Base-by-base conservation (phyloP, 2,888 invertebrate species). In the Platynereis dumerilii region DNA sequence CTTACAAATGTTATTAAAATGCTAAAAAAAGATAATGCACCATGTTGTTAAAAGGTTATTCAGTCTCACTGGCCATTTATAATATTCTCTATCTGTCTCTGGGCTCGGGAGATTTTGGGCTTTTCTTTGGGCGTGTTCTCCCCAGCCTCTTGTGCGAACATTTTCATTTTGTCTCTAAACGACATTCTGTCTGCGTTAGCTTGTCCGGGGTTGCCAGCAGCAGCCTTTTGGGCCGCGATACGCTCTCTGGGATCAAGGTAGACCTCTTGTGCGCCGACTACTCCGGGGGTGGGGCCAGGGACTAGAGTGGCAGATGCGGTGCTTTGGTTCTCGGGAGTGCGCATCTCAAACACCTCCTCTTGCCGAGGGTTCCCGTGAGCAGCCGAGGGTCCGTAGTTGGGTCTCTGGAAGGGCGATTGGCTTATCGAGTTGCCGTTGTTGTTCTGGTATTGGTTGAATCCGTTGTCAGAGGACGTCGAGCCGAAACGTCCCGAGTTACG, bases 101-200 rank as follows among this genome's bases (percentile, higher is more conserved):
- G 65, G 5, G 61, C 65, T 34, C 65, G 58, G 2, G 66, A 62
- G 20, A 42, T 62, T 28, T 60, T 66, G 26, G 29, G 29, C 20
- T 34, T 42, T n/a, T 65, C 66, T 42, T 62, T 42, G 5, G 65
- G 65, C 5, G 65, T 65, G 28, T 57, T 24, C 82, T 96, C 96
- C 52, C 97, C 97, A 17, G 95, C 92, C 87, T 97, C 96, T 86
- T 93, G 90, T 53, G 97, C 98, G 87, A 99, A 99, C 93, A 97
- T 94, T 86, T 95, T 95, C 96, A 98, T 98, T 86, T 99, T 99
- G 85, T 99, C 98, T 84, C 95, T 92, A 86, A 99, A 99, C 65
- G 94, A 94, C 69, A 98, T 88, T 78, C 96, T 94, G 83, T 97
- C 96, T 1, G 71, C 66, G 39, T 70, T 74, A 22, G 72, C 68